Evolutionary conservation across 2,797 vertebrate species (phyloP), one percentile per base, ranked within the genome.

Genomic region (Lacerta viridis): DNA sequence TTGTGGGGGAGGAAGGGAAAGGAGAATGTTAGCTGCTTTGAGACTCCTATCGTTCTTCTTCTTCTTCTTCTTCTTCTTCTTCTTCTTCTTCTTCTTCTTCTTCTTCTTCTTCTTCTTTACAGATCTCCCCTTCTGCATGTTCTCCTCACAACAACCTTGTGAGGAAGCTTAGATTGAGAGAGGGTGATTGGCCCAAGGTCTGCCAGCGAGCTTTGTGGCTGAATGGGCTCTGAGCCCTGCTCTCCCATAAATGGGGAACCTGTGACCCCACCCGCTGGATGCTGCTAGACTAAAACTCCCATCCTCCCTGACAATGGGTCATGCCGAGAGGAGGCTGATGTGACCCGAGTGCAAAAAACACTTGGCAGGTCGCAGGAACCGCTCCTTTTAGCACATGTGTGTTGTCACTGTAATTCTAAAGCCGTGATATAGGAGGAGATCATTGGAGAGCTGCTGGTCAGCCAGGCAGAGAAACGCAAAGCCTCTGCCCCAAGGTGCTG

Each of bases 401-500:
- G 50, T 72, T 72, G 33, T 11, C 72, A 61, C 15, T 11, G 29
- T 75, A 41, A 64, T 36, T 75, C 55, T 75, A 39, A 64, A 50
- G 71, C 33, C 10, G 11, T 36, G 50, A 39, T 77, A 5, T 43
- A 77, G 20, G 74, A 85, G 20, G 13, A n/a, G 74, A 66, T 76
- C 11, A 39, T 74, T 84, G n/a, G 74, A 66, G 36, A 46, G 61
- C 64, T 33, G 25, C 33, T 41, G 7, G 18, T 33, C 55, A 46
- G 46, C 18, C 61, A 78, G 76, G 74, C 74, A 85, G 39, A 86
- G 84, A 68, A 78, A 36, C 1, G 39, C 61, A 86, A 78, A 33
- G 29, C 17, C 74, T n/a, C 17, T 43, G 55, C 41, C 75, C 41
- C 39, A 78, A 68, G 61, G 33, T 77, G 36, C 36, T 29, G 66